Evolutionary conservation across 1,140 invertebrate genomes (phyloP), one percentile per base, ranked within the genome.

Genomic region (Drosophila obscura): DNA sequence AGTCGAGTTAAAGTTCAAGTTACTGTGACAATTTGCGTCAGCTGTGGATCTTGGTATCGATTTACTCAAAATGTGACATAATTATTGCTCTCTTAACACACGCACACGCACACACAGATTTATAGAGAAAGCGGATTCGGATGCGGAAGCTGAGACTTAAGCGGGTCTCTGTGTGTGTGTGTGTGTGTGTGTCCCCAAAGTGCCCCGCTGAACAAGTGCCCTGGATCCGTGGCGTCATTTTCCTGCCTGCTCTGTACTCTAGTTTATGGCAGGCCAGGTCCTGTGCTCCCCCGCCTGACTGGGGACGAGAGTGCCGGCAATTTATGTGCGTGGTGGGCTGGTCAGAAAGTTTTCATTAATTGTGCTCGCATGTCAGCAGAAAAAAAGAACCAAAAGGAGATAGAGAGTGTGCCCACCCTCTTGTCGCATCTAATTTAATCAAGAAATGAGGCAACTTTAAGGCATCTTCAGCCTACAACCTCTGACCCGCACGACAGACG

Each of bases 1-100:
- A 88, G 83, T 83, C 79, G 68, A 88, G 79, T 88, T 87, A 87
- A 87, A 87, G 83, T 87, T 87, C 83, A 88, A 87, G 85, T 82
- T 83, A 76, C 82, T 71, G 67, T 69, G 73, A 60, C 73, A 87
- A 78, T 73, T 63, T 68, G 63, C 73, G 71, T 62, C 78, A 87
- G 71, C 78, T 87, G 75, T 60, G 48, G 50, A 61, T 16, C 55
- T 48, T 45, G 46, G 51, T 74, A 76, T 79, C 74, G 73, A 82
- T 87, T 82, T 82, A 79, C 52, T 68, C 71, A 52, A 78, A 72
- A 83, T 71, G 61, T 82, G 83, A 87, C 83, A 87, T 88, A 87
- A 87, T 87, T 87, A 87, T 87, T 82, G 77, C 79, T 64, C 66
- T 74, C 65, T 84, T 68, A 65, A 58, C 66, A 72, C 65, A 69